phyloP scores from a whole-genome alignment of 1,140 invertebrate genomes.

The Plectrocnemia conspersa region DNA sequence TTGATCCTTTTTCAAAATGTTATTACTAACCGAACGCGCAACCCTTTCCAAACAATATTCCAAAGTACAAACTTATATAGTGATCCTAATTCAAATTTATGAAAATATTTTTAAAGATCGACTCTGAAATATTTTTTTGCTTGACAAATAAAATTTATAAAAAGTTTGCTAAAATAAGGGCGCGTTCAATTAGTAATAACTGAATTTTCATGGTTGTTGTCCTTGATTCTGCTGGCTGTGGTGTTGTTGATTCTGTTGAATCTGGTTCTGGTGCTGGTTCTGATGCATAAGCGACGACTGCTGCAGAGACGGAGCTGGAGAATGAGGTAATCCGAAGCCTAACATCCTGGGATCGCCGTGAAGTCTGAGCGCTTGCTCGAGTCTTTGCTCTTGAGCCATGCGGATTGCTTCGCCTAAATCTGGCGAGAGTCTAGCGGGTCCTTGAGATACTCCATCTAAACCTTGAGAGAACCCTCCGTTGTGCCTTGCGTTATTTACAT shows the following conservation, averaged over 20 bases:
- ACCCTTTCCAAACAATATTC: slow-evolving; percentile 29
- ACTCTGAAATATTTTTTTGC: no score
- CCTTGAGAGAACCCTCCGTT: slow-evolving; percentile 47
- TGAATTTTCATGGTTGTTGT: slow-evolving; percentile 49
- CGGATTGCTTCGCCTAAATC: slow-evolving; percentile 66
- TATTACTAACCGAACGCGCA: slow-evolving; percentile 35
- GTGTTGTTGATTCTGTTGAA: slow-evolving; percentile 43
- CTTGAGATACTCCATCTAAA: slow-evolving; percentile 38
- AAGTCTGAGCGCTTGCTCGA: slow-evolving; percentile 75
- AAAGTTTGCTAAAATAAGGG: slow-evolving; percentile 25
- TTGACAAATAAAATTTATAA: no score
- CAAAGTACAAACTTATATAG: background rate
- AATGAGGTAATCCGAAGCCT: slow-evolving; percentile 47
- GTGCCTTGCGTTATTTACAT: slow-evolving; percentile 43
- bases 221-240: slow-evolving; percentile 45
- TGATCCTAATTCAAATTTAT: no score
- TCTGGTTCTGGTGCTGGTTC: slow-evolving; percentile 39
- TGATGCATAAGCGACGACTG: slow-evolving; percentile 43
- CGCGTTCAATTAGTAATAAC: slow-evolving; percentile 54
- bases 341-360: slow-evolving; percentile 58
- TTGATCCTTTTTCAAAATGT: slow-evolving; percentile 22
- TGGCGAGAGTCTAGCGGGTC: slow-evolving; percentile 53
- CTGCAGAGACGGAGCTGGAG: slow-evolving; percentile 43
- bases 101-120: no score
- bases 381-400: slow-evolving; percentile 68